Evolutionary conservation across 2,888 invertebrate species (phyloP).

Genomic region (Penaeus monodon): DNA sequence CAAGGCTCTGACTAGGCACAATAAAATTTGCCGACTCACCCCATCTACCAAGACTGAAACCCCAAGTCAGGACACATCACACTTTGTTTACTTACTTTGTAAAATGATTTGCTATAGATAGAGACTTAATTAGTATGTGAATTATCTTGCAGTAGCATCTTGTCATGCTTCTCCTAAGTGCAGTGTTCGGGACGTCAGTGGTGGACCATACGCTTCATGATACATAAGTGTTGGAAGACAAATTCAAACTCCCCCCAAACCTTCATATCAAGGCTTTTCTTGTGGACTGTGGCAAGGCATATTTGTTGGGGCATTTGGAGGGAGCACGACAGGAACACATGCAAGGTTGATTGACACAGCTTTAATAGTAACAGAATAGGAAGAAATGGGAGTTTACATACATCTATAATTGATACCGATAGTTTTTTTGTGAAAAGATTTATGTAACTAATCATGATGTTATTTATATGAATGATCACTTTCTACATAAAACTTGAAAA

Average conservation of each 20-base stretch:
- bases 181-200: constrained; percentile 56
- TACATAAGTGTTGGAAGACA: constrained; percentile 59
- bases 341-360: constrained; percentile 61
- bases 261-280: constrained; percentile 55
- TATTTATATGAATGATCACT: constrained; percentile 62
- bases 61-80: constrained; percentile 63
- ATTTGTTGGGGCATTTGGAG: constrained; percentile 54
- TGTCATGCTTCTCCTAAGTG: constrained; percentile 61
- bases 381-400: constrained; percentile 59
- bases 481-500: constrained; percentile 61
- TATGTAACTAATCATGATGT: constrained; percentile 60
- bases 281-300: constrained; percentile 55
- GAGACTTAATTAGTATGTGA: constrained; percentile 60
- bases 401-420: constrained; percentile 59
- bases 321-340: constrained; percentile 55
- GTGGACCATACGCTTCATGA: constrained; percentile 62
- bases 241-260: constrained; percentile 49
- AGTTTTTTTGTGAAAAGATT: constrained; percentile 61
- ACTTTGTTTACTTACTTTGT: constrained; percentile 60
- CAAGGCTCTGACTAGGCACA: constrained; percentile 44
- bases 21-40: constrained; percentile 57
- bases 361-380: constrained; percentile 58
- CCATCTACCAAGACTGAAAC: constrained; percentile 57
- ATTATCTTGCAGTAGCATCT: constrained; percentile 57
- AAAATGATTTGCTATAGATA: constrained; percentile 62